Conservation (phyloP, 2,797 vertebrate genomes). For the Carcharodon carcharias region DNA sequence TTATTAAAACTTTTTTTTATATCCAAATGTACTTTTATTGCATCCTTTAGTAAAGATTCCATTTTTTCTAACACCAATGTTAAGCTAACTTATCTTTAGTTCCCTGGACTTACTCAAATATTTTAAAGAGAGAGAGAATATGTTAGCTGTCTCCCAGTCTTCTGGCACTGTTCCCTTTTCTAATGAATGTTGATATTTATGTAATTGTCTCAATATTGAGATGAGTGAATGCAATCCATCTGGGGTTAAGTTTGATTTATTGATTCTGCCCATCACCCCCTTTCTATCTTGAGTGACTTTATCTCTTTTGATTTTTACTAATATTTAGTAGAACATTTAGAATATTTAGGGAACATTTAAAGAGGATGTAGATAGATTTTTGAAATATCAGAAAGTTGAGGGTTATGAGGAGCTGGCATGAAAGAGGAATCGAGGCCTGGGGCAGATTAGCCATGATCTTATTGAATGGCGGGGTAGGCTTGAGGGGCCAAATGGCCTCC, state of each 20-base stretch:
- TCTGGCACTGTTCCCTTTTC: neutral
- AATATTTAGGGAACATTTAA: no score
- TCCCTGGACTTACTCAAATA: neutral
- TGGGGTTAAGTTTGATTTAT: neutral
- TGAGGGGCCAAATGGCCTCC: no score
- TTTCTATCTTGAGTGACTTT: neutral
- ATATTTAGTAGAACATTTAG: neutral
- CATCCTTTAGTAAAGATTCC: neutral
- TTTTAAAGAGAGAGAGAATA: neutral
- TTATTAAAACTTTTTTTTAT: no score
- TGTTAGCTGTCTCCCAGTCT: neutral
- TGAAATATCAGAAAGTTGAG: no score
- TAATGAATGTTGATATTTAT: neutral
- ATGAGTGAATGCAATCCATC: neutral
- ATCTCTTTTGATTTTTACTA: neutral
- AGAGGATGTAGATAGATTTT: no score
- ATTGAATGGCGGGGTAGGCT: no score
- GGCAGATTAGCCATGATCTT: no score
- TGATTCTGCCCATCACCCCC: neutral
- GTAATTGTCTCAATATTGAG: neutral
- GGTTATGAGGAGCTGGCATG: no score
- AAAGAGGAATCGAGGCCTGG: no score
- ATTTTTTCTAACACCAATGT: no score
- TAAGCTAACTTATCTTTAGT: neutral
- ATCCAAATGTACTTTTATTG: neutral